Evolutionary conservation across 2,888 invertebrate species (phyloP), one percentile per base, ranked within the genome.

Genomic region (Hypolimnas misippus): DNA sequence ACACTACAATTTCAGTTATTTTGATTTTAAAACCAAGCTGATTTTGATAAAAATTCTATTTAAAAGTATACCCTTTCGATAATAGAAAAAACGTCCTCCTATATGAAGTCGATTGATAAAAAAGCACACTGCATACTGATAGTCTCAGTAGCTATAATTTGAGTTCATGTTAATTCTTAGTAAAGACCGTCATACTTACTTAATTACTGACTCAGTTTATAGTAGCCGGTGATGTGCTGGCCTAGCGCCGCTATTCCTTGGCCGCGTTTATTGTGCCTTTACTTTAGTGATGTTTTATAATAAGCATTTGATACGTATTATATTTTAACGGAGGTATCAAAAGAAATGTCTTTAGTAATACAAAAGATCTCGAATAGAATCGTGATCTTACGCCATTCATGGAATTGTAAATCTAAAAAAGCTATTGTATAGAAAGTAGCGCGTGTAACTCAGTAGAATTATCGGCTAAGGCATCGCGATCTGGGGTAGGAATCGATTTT

Each of bases 401-500:
- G 33, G 21, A 49, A 63, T 12, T 50, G n/a, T 19, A 50, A 31
- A 49, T 19, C 42, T 42, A 73, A 62, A 73, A 71, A 71, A 68
- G 57, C 35, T 58, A 62, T 72, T 71, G 65, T 65, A 67, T 72
- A 76, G 79, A 83, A 84, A 84, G 81, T 77, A 65, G 74, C 67
- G 70, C 74, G 67, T 68, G 73, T 67, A 73, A 62, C 58, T 66
- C 59, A 67, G 71, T 76, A 74, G 63, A 73, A 35, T 60, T 54
- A 64, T 75, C 71, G 66, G 68, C 68, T 73, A 77, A 76, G 75
- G 69, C 71, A 59, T 70, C 51, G 69, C 69, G 70, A 76, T 73
- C 75, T 79, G 71, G 77, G 77, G 71, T 75, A 73, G 70, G 72
- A 72, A 74, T 72, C 62, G 69, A 76, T 74, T 82, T 82, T 78